phyloP scores from a whole-genome alignment of 2,888 invertebrate species.

The Deroplatys truncata region DNA sequence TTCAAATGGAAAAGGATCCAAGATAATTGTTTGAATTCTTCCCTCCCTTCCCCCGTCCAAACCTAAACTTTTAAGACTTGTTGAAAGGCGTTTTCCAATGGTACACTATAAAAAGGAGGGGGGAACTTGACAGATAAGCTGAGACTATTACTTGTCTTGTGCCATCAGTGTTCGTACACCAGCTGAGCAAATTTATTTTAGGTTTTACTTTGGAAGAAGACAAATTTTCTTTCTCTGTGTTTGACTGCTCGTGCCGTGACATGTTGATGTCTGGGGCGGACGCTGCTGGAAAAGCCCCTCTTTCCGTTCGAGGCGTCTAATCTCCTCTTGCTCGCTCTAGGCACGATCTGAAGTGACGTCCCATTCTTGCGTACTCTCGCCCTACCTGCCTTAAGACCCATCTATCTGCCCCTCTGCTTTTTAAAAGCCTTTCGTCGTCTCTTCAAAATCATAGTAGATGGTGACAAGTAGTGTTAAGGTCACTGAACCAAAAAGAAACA shows the following conservation, averaged over 20 bases:
- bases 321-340: background rate
- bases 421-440: background rate
- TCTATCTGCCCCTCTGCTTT: background rate
- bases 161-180: background rate
- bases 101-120: background rate
- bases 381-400: background rate
- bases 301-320: background rate
- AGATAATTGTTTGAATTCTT: background rate
- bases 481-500: background rate
- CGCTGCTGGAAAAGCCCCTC: background rate
- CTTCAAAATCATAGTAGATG: background rate
- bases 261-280: background rate
- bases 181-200: background rate
- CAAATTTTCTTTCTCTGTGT: background rate
- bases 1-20: background rate
- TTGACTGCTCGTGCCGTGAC: background rate
- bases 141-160: background rate
- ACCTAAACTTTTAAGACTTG: background rate
- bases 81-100: background rate
- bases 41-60: background rate
- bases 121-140: background rate
- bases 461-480: background rate
- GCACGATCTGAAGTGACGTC: background rate
- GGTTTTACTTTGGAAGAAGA: background rate
- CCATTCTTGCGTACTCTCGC: background rate